These are phyloP conservation scores for Spongilla lacustris DNA, from an alignment of 37 sponge, comb jelly and placozoan genomes.

Conservation along the genomic window DNA sequence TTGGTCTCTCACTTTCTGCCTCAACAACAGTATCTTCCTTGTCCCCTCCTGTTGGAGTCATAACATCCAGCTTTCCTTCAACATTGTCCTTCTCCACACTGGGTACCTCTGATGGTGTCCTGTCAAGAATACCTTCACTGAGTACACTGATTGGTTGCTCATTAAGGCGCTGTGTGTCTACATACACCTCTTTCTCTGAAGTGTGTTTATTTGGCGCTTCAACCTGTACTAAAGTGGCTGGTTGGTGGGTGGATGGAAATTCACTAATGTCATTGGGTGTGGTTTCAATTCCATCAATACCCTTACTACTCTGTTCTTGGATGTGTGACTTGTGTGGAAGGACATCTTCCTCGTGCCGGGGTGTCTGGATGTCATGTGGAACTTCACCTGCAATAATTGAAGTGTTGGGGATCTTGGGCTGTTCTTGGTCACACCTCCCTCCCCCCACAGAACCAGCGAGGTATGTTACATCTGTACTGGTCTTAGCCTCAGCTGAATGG, in stretches of 20 bases:
- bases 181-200: background rate
- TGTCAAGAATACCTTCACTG: background rate
- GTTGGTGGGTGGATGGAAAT: too few species aligned
- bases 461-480: background rate
- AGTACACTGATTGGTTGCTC: background rate
- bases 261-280: too few species aligned
- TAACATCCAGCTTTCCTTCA: background rate
- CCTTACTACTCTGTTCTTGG: too few species aligned
- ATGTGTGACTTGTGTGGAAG: too few species aligned
- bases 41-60: too few species aligned
- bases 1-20: background rate
- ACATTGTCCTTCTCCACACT: background rate
- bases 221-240: too few species aligned
- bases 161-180: background rate
- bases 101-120: background rate
- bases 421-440: background rate
- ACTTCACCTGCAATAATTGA: background rate
- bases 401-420: background rate
- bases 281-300: too few species aligned
- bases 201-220: too few species aligned
- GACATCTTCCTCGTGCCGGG: background rate
- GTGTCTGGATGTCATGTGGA: background rate
- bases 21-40: background rate
- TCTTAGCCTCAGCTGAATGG: background rate
- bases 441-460: background rate